Base-by-base conservation (phyloP, 2,797 vertebrate genomes). In the Myotis findleyi region DNA sequence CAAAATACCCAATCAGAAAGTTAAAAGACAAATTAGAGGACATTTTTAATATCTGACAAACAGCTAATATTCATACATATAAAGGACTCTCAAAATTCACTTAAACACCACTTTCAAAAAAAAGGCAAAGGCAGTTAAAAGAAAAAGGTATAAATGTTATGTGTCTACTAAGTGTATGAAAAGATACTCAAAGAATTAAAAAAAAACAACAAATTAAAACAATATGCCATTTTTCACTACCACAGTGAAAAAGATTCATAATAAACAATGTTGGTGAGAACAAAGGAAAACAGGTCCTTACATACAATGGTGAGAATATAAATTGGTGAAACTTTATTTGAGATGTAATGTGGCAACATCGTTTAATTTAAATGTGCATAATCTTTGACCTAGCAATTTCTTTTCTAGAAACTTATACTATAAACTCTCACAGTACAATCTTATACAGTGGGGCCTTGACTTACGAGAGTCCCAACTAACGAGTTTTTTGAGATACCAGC, bases 161-260 rank as follows among this genome's bases (percentile, higher is more conserved):
- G 11, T 59, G 23, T 77, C 62, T 83, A 87, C 7, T 57, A 93
- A 33, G 44, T 21, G 30, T 44, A 77, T 83, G 14, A 93, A 96
- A 91, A 79, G 62, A 77, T 62, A 77, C 12, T 75, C 53, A 62
- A 95, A 82, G 41, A 94, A 90, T 44, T 83, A 83, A 83, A 7
- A 87, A 83, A 7, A 41, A 90, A 95, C 83, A 1, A 21, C 2
- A 92, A 87, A 87, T 55, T 69, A 71, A 77, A 87, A 76, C 23
- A 85, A 59, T 21, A 53, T 66, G 7, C 20, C 47, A 66, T 55
- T 94, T 93, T 79, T 83, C 4, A 93, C 68, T 75, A 66, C 36
- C 41, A 57, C 27, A 55, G 6, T 77, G 57, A 64, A 41, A 87
- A 57, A 87, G 20, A 51, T 38, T 64, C 11, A 27, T 36, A 83